A percentile compares a stretch with the other conserved stretches of the same genome.
Evolutionary conservation across 2,888 invertebrate genomes (phyloP).

Genomic region (Lamproptera curius): DNA sequence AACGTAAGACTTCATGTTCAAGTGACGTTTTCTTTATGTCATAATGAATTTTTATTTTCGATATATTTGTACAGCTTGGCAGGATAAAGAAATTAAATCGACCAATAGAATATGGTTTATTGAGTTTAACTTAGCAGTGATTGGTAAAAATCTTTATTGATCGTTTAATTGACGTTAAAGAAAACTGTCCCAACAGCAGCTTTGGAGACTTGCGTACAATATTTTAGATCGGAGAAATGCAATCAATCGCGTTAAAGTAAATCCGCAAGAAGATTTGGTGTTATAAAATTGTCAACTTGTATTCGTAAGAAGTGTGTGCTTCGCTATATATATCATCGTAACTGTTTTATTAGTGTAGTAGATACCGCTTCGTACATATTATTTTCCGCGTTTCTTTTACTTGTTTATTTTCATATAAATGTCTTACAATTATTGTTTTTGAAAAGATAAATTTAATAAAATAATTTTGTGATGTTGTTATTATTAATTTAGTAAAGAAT

Average conservation of each 20-base stretch:
- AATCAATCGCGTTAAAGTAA: constrained; percentile 15
- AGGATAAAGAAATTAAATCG: background rate
- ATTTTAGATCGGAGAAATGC: constrained; percentile 10
- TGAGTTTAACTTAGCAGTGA: background rate
- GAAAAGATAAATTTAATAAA: constrained; percentile 13
- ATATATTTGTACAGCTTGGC: background rate
- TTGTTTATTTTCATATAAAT: constrained; percentile 36
- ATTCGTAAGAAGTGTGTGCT: constrained; percentile 23
- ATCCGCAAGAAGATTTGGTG: constrained; percentile 18
- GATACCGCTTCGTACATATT: constrained; percentile 20
- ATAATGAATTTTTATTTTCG: background rate
- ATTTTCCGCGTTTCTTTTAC: constrained; percentile 33
- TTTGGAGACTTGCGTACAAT: constrained; percentile 25
- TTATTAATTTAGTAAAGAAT: constrained; percentile 8
- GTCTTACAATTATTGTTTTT: constrained; percentile 13
- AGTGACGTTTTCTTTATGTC: constrained; percentile 4
- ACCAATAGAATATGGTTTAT: constrained; percentile 9
- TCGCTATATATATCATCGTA: background rate
- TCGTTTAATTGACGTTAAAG: constrained; percentile 22
- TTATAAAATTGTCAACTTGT: constrained; percentile 13
- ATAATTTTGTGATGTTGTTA: constrained; percentile 6
- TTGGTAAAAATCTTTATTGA: constrained; percentile 3
- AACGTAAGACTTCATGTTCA: no score
- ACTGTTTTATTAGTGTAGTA: background rate
- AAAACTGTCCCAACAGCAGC: constrained; percentile 25